Percentiles rank a stretch among this genome's conserved stretches.
Evolutionary conservation across 1,140 invertebrate genomes (phyloP).

Genomic region (Lineus longissimus): DNA sequence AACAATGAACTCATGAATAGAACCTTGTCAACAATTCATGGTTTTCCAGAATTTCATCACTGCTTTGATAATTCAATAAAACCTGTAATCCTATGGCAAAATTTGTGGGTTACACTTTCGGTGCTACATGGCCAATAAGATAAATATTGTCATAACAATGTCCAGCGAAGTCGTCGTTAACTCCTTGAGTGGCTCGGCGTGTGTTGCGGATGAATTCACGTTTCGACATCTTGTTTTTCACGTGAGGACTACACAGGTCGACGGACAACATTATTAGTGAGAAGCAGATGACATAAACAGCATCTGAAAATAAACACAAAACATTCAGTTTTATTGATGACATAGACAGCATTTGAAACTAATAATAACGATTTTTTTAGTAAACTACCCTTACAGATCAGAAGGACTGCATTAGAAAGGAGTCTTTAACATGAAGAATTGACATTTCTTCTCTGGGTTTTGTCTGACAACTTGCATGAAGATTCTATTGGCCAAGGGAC

Average conservation of each 20-base stretch:
- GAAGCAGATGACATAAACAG: constrained; percentile 59
- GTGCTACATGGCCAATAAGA: constrained; percentile 56
- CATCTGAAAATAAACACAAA: constrained; percentile 49
- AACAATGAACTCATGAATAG: too few species aligned
- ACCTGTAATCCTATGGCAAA: too few species aligned
- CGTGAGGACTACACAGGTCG: constrained; percentile 57
- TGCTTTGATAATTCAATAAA: too few species aligned
- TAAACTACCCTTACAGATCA: background rate
- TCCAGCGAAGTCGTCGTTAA: constrained; percentile 57
- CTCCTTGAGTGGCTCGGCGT: constrained; percentile 50
- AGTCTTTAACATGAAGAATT: too few species aligned
- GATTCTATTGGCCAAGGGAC: too few species aligned
- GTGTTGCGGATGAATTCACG: constrained; percentile 61
- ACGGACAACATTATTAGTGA: constrained; percentile 60
- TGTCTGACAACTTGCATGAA: too few species aligned
- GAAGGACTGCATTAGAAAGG: too few species aligned
- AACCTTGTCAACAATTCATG: too few species aligned
- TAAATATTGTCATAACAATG: constrained; percentile 61
- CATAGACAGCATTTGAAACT: background rate
- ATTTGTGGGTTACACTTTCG: constrained; percentile 8
- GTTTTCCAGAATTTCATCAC: too few species aligned
- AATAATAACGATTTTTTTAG: background rate
- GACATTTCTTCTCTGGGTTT: too few species aligned
- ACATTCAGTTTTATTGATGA: background rate
- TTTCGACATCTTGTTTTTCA: constrained; percentile 63